phyloP scores from a whole-genome alignment of 2,797 vertebrate genomes.

The Chiloscyllium punctatum region DNA sequence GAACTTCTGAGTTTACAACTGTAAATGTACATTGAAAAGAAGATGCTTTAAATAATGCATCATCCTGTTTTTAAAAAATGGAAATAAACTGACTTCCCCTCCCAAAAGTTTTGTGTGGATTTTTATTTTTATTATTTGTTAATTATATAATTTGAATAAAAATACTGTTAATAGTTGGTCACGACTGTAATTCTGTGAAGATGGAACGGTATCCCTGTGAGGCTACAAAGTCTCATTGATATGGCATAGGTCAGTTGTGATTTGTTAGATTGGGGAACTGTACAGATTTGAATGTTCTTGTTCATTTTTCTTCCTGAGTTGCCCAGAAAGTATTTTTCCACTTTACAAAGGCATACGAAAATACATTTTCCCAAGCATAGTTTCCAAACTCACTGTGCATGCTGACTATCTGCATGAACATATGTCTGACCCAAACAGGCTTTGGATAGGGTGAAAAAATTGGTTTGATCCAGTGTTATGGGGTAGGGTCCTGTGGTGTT shows the following conservation, averaged over 20 bases:
- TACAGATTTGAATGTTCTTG: background rate
- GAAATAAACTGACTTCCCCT: constrained; percentile 57
- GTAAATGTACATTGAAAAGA: constrained; percentile 23
- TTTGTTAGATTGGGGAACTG: background rate
- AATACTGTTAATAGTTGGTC: background rate
- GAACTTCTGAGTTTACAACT: constrained; percentile 41
- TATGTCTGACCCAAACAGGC: background rate
- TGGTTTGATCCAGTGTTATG: background rate
- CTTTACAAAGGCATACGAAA: background rate
- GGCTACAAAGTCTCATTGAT: background rate
- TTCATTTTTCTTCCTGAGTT: background rate
- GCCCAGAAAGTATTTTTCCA: background rate
- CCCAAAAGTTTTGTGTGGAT: background rate
- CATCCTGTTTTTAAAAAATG: constrained; percentile 41
- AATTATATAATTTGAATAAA: background rate
- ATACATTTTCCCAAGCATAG: background rate
- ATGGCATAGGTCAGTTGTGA: background rate
- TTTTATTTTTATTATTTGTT: background rate
- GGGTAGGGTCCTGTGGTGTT: background rate
- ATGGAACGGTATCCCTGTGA: background rate
- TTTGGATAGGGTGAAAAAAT: background rate
- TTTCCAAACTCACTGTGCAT: background rate
- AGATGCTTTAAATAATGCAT: constrained; percentile 35
- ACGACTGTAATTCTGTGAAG: background rate
- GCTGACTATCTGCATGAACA: background rate